Base-by-base conservation (phyloP, 1,140 invertebrate species). In the Charaxes varanes region DNA sequence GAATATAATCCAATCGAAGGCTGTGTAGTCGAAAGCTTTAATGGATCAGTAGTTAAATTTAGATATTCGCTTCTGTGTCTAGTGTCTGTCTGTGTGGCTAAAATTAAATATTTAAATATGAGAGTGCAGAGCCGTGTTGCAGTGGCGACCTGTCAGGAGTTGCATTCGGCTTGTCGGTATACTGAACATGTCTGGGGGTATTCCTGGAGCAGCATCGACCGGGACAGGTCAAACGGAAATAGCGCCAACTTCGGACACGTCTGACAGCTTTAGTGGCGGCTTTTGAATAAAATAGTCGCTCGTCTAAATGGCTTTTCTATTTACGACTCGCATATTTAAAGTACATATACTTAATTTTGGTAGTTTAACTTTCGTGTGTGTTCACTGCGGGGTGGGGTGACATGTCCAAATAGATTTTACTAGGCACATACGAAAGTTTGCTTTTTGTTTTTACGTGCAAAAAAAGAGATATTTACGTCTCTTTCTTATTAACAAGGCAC, bases 161-260 rank as follows among this genome's bases (percentile, higher is more conserved):
- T 67, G 62, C 73, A 73, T 73, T 72, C 48, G 61, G 68, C 60
- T 64, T 74, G 70, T 78, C 66, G 53, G 60, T 51, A 55, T 66
- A 69, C 63, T 63, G 68, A 73, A 73, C 67, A 73, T 61, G 71
- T 73, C 74, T 76, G 65, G 62, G 3, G 7, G 41, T 56, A 57
- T 70, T 70, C 52, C 62, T 63, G 64, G 68, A 74, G 71, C 67
- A 68, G 63, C 61, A 47, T 73, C 62, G 66, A 70, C 64, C 73
- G 68, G 56, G 70, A 71, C 70, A 72, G 74, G 74, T 79, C 74
- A 71, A 76, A 68, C 71, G 74, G 69, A 79, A 79, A 76, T 76
- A 79, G 65, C 69, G 74, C 69, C 58, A 68, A 72, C 54, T 74
- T 74, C 72, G 62, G 62, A 68, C 70, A 69, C 70, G 67, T 66